A percentile compares a stretch with the other conserved stretches of the same genome.
Evolutionary conservation across 2,888 invertebrate species (phyloP).

Genomic region (Beris morrisii): DNA sequence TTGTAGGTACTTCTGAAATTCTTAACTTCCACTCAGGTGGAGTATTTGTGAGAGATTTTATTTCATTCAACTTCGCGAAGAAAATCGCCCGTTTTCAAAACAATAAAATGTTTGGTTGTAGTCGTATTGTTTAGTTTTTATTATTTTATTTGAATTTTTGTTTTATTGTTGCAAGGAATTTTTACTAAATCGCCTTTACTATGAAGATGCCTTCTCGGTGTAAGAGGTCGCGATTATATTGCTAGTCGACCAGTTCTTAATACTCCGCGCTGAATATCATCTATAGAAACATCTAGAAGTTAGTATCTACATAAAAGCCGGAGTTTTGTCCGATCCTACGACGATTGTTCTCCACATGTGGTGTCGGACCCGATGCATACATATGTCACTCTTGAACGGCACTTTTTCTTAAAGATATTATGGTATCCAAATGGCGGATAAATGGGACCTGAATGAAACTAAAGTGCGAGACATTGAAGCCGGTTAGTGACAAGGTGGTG

Average conservation of each 20-base stretch:
- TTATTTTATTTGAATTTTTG: no score
- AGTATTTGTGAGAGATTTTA: neutral
- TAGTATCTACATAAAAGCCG: no score
- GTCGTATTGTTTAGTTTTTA: no score
- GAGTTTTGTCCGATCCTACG: constrained; percentile 7
- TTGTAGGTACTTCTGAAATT: constrained; percentile 1
- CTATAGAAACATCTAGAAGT: no score
- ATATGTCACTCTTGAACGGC: constrained; percentile 52
- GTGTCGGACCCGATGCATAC: constrained; percentile 56
- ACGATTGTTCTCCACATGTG: constrained; percentile 44
- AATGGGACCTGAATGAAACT: constrained; percentile 22
- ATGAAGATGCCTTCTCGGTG: no score
- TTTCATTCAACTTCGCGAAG: neutral
- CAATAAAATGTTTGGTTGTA: no score
- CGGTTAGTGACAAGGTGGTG: constrained; percentile 26
- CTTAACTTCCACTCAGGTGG: constrained; percentile 4
- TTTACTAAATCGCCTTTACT: no score
- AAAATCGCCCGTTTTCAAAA: no score
- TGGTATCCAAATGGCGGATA: constrained; percentile 23
- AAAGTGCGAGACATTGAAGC: constrained; percentile 28
- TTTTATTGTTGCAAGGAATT: no score
- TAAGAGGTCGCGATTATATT: no score
- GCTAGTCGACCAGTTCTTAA: no score
- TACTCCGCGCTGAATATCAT: no score
- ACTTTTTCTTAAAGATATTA: constrained; percentile 44